These are phyloP conservation scores for Drosophila albomicans DNA, from an alignment of 1,140 invertebrate genomes.

Conservation along the genomic window DNA sequence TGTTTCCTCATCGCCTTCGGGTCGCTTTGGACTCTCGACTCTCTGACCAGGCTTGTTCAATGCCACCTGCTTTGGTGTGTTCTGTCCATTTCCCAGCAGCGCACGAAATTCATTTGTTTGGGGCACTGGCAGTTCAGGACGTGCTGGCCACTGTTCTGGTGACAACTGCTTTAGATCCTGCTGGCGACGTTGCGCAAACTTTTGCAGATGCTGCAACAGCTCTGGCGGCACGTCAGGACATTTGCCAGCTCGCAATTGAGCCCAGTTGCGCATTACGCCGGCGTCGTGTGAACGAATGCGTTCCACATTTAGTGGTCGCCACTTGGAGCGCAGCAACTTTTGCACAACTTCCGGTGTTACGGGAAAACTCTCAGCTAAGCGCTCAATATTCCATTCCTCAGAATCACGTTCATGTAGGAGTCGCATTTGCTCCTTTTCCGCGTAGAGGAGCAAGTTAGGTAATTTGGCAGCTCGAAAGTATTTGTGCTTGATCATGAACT, in stretches of 20 bases:
- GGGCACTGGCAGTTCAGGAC: slow-evolving; percentile 63
- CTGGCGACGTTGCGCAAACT: slow-evolving; percentile 85
- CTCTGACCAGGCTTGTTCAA: slow-evolving; percentile 7
- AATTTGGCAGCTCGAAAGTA: slow-evolving; percentile 89
- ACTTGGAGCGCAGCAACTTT: slow-evolving; percentile 88
- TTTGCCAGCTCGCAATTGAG: slow-evolving; percentile 86
- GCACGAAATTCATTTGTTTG: slow-evolving; percentile 84
- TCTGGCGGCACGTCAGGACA: slow-evolving; percentile 85
- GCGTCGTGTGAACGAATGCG: slow-evolving; percentile 88
- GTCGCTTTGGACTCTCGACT: not conserved
- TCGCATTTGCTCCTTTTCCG: slow-evolving; percentile 93
- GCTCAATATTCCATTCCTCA: slow-evolving; percentile 90
- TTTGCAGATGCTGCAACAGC: slow-evolving; percentile 87
- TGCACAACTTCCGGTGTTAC: slow-evolving; percentile 87
- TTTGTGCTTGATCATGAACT: slow-evolving; percentile 89
- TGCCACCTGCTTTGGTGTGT: slow-evolving; percentile 2
- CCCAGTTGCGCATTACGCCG: slow-evolving; percentile 89
- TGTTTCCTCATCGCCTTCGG: slow-evolving; percentile 69
- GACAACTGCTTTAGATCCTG: slow-evolving; percentile 56
- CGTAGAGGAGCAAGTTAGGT: slow-evolving; percentile 92
- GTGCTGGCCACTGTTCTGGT: slow-evolving; percentile 56
- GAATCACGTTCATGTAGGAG: slow-evolving; percentile 89
- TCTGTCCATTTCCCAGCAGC: slow-evolving; percentile 75
- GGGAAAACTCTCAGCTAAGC: slow-evolving; percentile 92
- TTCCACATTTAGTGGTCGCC: slow-evolving; percentile 86